Base-by-base conservation (phyloP, 1,140 invertebrate species). In the Saxidomus purpurata region DNA sequence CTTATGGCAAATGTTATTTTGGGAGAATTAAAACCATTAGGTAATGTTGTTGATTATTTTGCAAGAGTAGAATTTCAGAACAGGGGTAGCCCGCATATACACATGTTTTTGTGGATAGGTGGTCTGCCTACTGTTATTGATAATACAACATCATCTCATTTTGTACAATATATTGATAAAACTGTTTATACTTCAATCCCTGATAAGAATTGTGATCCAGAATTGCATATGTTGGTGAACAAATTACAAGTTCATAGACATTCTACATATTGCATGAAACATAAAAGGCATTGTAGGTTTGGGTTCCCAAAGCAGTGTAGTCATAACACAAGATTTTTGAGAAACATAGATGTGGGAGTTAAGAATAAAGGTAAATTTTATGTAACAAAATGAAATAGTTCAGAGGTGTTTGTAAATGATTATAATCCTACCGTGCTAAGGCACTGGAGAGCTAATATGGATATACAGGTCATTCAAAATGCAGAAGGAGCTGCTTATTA, bases 211-310 rank as follows among this genome's bases (percentile, higher is more conserved):
- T 11, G 19, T 36, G 28, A 83, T 36, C 55, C 47, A 63, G 25
- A 55, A 36, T 43, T 89, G 15, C 71, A 85, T 34, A 34, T 8
- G 3, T 34, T 89, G 22, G 89, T 90, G 15, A 63, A 49, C 34
- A 43, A 47, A 43, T 86, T 90, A 40, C 82, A 90, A 59, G 59
- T 47, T 55, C 89, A 90, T 71, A 25, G 19, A 22, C 89, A 90
- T 74, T 36, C 19, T 63, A n/a, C 55, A 76, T 83, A 40, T 82
- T 87, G 79, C 52, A 38, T 47, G 31, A 43, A 31, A 22, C 31
- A n/a, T 31, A 38, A 38, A 63, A 40, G 36, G 28, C n/a, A n/a
- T n/a, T 69, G n/a, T 38, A 86, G 89, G 52, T 28, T 71, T 25
- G 86, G 81, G 81, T 25, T 38, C 55, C 85, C 85, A 47, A n/a